Evolutionary conservation across 2,113 vertebrate genomes (phyloP).

Genomic region (Nicator chloris): DNA sequence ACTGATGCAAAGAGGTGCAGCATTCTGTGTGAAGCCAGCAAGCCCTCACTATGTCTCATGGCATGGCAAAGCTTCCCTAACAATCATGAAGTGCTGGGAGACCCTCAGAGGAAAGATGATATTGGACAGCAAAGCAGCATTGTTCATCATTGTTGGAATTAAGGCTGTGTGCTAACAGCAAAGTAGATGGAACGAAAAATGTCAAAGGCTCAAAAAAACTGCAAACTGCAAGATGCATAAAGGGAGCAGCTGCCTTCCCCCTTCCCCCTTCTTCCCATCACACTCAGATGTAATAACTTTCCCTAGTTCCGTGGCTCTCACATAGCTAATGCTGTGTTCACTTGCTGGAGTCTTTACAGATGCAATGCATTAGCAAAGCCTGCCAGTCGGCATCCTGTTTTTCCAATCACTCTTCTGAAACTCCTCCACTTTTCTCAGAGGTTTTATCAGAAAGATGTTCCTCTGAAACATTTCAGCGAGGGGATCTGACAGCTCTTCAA

Average conservation of each 20-base stretch:
- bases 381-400: slow-evolving; percentile 74
- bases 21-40: not conserved
- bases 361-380: slow-evolving; percentile 56
- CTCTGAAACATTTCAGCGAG: slow-evolving; percentile 67
- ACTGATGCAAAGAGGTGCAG: not conserved
- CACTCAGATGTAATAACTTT: slow-evolving; percentile 57
- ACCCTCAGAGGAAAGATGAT: not conserved
- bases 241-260: not conserved
- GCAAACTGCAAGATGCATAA: slow-evolving; percentile 7
- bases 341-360: slow-evolving; percentile 54
- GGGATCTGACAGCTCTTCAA: slow-evolving; percentile 72
- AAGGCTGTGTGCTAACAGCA: not conserved
- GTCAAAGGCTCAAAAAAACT: slow-evolving; percentile 14
- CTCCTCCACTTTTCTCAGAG: slow-evolving; percentile 79
- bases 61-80: not conserved
- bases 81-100: not conserved
- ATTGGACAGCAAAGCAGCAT: slow-evolving; percentile 6
- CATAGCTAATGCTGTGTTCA: slow-evolving; percentile 4
- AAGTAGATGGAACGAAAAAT: slow-evolving; percentile 35
- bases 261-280: slow-evolving; percentile 38
- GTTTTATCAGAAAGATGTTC: slow-evolving; percentile 74
- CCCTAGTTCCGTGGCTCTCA: slow-evolving; percentile 20
- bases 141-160: slow-evolving; percentile 32
- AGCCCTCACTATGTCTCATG: not conserved
- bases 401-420: slow-evolving; percentile 70